Evolutionary conservation across 1,140 invertebrate species (phyloP), one percentile per base, ranked within the genome.

Genomic region (Drosophila arizonae): DNA sequence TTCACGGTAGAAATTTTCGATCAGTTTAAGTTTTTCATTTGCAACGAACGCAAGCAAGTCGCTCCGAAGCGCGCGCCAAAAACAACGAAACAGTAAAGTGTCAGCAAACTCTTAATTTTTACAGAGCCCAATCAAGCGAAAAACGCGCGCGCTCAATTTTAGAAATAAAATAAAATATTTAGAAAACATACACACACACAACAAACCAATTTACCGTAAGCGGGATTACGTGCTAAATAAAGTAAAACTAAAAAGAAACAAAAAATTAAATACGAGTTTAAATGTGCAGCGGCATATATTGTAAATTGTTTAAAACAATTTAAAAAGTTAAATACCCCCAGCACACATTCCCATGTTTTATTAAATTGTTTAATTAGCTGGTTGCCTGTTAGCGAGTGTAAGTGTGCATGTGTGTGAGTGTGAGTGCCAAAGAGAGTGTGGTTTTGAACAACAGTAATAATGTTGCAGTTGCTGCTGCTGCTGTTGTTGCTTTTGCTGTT

Each of bases 21-120:
- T 90, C 87, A 91, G 79, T 91, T 91, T 69, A 80, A 91, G 72
- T 91, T 91, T 90, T 84, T 73, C 81, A 90, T 85, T 90, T 81
- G 85, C 77, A 79, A 75, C 85, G 90, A 91, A 77, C 87, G 81
- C 81, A 87, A 87, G 79, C 77, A 81, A 76, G 55, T 73, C 79
- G 72, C 72, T 66, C 64, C 54, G 61, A 69, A 45, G 64, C 68
- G 55, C 60, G 76, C 79, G 36, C 43, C n/a, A 46, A 46, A 46
- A 46, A 79, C 79, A 79, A 54, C 84, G 82, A 87, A 77, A 71
- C 50, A 78, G 66, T 39, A 52, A 57, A 71, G 56, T 64, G 45
- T 62, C 55, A 61, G 43, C 48, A 41, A 54, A 74, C 60, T 72
- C 69, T 58, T 72, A 33, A 56, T 64, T 74, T 64, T 30, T 30